A percentile compares a stretch with the other conserved stretches of the same genome.
Conservation (phyloP, 2,888 invertebrate species). For the Nipponacmea schrenckii region DNA sequence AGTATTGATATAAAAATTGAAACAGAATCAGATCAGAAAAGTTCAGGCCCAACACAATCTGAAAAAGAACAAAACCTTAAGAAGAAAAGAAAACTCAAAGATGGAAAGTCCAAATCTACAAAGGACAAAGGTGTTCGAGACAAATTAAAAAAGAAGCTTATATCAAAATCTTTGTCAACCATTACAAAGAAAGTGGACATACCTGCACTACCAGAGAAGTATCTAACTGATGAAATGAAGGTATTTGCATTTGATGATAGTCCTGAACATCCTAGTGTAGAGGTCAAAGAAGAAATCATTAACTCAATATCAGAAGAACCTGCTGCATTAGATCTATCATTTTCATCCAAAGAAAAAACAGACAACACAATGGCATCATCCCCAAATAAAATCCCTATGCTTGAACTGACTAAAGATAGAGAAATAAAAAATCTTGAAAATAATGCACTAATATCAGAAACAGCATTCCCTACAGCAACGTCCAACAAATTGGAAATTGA, state of each 20-base stretch:
- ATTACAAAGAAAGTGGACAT: constrained; percentile 8
- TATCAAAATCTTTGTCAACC: constrained; percentile 5
- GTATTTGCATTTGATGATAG: constrained; percentile 17
- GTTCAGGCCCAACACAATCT: background rate
- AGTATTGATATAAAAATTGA: background rate
- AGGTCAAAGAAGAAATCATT: background rate
- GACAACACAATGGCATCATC: background rate
- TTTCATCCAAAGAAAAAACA: no score
- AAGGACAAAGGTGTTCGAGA: constrained; percentile 12
- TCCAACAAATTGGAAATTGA: no score
- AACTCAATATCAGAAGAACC: background rate
- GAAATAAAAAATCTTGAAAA: no score
- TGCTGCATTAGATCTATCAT: background rate
- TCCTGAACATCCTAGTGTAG: constrained; percentile 6
- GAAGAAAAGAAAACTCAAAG: background rate
- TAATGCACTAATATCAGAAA: no score
- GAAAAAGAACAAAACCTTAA: background rate
- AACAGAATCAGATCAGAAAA: background rate
- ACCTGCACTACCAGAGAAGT: constrained; percentile 13
- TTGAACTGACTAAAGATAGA: background rate
- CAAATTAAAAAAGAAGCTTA: constrained; percentile 24
- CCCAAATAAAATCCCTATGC: background rate
- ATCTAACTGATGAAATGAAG: constrained; percentile 16
- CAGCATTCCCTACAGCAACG: no score
- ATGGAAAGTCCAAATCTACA: background rate